Percentiles rank a stretch among this genome's conserved stretches.
phyloP scores from a whole-genome alignment of 2,797 vertebrate species.

The Myripristis murdjan region DNA sequence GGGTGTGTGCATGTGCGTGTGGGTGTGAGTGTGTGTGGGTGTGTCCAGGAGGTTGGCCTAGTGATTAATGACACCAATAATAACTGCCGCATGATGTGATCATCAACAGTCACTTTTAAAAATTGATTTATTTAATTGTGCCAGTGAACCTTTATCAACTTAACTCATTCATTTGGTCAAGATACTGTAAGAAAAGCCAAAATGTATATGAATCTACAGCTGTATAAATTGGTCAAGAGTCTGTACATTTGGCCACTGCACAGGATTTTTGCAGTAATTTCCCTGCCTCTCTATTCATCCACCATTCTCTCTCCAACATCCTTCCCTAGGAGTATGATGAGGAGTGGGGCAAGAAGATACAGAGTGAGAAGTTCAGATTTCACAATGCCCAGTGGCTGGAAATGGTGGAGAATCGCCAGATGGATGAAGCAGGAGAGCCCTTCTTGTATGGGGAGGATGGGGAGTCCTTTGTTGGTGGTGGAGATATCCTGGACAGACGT shows the following conservation, averaged over 20 bases:
- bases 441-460: constrained; percentile 89
- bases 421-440: constrained; percentile 89
- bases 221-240: neutral
- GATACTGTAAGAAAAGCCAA: neutral
- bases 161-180: neutral
- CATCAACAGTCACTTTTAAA: neutral
- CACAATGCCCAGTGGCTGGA: constrained; percentile 97
- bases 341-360: constrained; percentile 93
- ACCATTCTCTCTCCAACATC: neutral
- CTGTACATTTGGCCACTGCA: neutral
- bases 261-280: neutral
- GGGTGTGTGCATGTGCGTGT: too few relatives aligned
- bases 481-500: constrained; percentile 90
- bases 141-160: neutral
- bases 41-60: neutral
- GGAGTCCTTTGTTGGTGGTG: constrained; percentile 88
- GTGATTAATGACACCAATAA: too few relatives aligned
- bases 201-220: neutral
- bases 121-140: neutral
- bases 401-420: constrained; percentile 92
- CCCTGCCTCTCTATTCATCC: neutral
- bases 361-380: constrained; percentile 93
- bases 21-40: too few relatives aligned
- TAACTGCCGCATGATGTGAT: neutral
- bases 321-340: constrained; percentile 90